Base-by-base conservation (phyloP, 1,140 invertebrate species). In the Drosophila trapezifrons region DNA sequence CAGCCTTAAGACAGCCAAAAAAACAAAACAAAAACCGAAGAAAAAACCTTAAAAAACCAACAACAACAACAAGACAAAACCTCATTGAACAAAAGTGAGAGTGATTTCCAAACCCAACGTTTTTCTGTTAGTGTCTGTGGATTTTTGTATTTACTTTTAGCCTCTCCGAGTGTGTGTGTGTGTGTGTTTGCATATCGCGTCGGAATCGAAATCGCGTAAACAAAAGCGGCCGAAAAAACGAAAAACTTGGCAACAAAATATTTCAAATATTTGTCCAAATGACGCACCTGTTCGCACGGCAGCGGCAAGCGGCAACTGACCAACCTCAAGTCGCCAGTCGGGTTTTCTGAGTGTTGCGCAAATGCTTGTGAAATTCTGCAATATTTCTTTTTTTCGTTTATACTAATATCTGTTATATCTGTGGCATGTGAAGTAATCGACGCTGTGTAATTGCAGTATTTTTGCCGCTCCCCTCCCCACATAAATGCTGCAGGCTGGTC, bases 81-180 rank as follows among this genome's bases (percentile, higher is more conserved):
- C 79, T 77, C 78, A 82, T 90, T 91, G 78, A 89, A 82, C 90
- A 91, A 91, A 91, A 91, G 89, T 91, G 89, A 91, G 89, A 91
- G 89, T 91, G 89, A 91, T 91, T 91, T 90, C 80, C 89, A 89
- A 90, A 91, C 77, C 60, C 73, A 64, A 70, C 73, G 63, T 25
- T 43, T 43, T 27, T 25, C 47, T 69, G 64, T 15, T 43, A 18
- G 69, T 63, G 78, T 56, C 15, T 56, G 67, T 73, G 57, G 59
- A 57, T 60, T 57, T 54, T 59, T 55, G 59, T 59, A 43, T 71
- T 67, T 80, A 76, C 45, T 76, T 65, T 66, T 43, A 69, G 51
- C 52, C 59, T 67, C 32, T 40, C 51, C 18, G 60, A 66, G 37
- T 37, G 43, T 27, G 25, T 40, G 37, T 29, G 56, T n/a, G 22